These are phyloP conservation scores for Malurus elegans DNA, from an alignment of 2,113 vertebrate species.

Conservation along the genomic window DNA sequence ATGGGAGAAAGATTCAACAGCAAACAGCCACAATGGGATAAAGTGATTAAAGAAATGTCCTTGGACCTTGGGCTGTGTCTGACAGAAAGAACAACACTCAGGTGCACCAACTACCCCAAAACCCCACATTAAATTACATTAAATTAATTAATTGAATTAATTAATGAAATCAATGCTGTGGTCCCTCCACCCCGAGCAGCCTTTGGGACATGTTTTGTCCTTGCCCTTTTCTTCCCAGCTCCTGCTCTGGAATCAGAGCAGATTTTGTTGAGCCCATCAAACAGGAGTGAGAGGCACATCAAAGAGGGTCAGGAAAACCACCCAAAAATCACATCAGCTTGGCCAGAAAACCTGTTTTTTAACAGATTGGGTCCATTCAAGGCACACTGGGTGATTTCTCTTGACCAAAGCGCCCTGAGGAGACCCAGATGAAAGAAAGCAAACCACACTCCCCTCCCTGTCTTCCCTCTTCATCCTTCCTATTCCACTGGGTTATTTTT, in stretches of 20 bases:
- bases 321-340: neutral
- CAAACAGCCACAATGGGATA: neutral
- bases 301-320: neutral
- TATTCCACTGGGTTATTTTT: neutral
- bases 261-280: fast-evolving
- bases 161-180: too few relatives aligned
- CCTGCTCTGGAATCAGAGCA: neutral
- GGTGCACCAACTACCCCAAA: neutral
- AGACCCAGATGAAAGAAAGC: neutral
- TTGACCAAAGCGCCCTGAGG: neutral
- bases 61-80: neutral
- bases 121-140: neutral
- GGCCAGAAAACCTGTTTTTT: neutral
- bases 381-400: neutral
- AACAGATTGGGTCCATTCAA: neutral
- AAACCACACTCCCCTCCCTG: neutral
- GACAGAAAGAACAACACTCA: neutral
- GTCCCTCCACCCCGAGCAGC: neutral
- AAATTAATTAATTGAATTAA: too few relatives aligned
- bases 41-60: neutral
- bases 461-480: neutral
- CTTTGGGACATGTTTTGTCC: neutral
- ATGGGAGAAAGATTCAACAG: neutral
- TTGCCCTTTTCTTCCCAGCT: neutral
- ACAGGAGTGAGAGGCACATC: fast-evolving